Conservation (phyloP, 2,797 vertebrate species). For the Acipenser oxyrinchus region DNA sequence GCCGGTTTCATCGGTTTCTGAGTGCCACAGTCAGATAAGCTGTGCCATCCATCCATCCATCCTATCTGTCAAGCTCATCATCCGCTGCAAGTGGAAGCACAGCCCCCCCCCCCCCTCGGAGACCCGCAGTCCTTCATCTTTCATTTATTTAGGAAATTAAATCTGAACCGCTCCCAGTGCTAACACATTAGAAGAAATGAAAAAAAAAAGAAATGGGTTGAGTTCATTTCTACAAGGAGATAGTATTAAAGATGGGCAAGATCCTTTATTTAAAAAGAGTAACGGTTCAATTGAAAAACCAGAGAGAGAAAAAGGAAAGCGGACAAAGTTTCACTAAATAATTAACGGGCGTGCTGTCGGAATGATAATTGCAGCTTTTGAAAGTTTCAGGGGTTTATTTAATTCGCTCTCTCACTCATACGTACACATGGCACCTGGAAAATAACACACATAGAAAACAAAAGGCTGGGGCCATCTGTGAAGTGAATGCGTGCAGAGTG, state of each 20-base stretch:
- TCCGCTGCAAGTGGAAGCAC: background rate
- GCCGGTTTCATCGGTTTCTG: background rate
- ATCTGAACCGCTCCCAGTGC: constrained; percentile 41
- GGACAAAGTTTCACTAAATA: background rate
- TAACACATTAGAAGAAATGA: constrained; percentile 30
- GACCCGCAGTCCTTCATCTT: constrained; percentile 45
- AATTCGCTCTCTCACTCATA: no score
- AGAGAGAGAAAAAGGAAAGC: no score
- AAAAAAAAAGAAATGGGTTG: constrained; percentile 2
- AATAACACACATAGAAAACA: no score
- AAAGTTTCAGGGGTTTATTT: constrained; percentile 13
- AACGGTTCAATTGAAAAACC: background rate
- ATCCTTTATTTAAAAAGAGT: constrained; percentile 1
- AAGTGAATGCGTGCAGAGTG: no score
- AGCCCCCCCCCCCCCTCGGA: constrained; percentile 22
- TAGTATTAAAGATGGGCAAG: background rate
- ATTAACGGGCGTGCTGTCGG: background rate
- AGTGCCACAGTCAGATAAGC: constrained; percentile 6
- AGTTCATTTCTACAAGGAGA: background rate
- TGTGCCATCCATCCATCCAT: constrained; percentile 39
- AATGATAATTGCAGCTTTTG: constrained; percentile 13
- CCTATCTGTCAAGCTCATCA: constrained; percentile 51
- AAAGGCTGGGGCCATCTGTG: no score
- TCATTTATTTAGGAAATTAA: constrained; percentile 54
- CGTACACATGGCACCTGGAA: no score